These are phyloP conservation scores for Carterocephalus palaemon DNA, from an alignment of 2,888 invertebrate species.

Conservation along the genomic window DNA sequence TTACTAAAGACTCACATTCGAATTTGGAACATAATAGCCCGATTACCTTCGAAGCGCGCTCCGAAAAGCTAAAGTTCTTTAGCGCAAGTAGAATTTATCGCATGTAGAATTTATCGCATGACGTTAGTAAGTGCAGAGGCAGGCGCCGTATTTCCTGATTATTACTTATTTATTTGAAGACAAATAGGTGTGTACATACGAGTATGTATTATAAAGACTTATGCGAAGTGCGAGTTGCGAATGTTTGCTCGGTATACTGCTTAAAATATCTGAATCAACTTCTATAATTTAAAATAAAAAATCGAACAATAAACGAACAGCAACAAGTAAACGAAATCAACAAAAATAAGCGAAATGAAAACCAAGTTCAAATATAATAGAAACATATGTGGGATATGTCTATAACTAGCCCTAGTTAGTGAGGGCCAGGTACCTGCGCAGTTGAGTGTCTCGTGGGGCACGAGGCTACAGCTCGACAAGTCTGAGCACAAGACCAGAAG, in stretches of 20 bases:
- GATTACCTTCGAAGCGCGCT: too few relatives aligned
- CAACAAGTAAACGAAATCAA: too few relatives aligned
- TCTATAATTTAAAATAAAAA: too few relatives aligned
- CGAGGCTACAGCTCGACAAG: conserved; percentile 19
- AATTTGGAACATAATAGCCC: too few relatives aligned
- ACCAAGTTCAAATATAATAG: neutral
- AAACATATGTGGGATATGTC: conserved; percentile 5
- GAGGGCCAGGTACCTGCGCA: conserved; percentile 33
- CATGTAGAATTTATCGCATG: conserved; percentile 35
- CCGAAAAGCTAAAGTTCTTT: neutral
- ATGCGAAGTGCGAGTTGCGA: too few relatives aligned
- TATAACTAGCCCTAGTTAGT: conserved; percentile 30
- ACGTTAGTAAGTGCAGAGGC: conserved; percentile 32
- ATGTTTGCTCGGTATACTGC: too few relatives aligned
- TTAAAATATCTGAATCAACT: too few relatives aligned
- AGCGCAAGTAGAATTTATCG: conserved; percentile 42
- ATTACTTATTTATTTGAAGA: conserved; percentile 31
- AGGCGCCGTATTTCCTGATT: conserved; percentile 40
- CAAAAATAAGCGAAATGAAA: too few relatives aligned
- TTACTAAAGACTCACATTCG: too few relatives aligned
- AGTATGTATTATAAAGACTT: too few relatives aligned
- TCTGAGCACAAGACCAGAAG: conserved; percentile 8
- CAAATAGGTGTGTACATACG: conserved; percentile 15
- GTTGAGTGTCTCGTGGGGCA: conserved; percentile 31
- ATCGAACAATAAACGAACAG: too few relatives aligned